These are phyloP conservation scores for Arremon brunneinucha DNA, from an alignment of 2,797 vertebrate genomes.

Conservation along the genomic window DNA sequence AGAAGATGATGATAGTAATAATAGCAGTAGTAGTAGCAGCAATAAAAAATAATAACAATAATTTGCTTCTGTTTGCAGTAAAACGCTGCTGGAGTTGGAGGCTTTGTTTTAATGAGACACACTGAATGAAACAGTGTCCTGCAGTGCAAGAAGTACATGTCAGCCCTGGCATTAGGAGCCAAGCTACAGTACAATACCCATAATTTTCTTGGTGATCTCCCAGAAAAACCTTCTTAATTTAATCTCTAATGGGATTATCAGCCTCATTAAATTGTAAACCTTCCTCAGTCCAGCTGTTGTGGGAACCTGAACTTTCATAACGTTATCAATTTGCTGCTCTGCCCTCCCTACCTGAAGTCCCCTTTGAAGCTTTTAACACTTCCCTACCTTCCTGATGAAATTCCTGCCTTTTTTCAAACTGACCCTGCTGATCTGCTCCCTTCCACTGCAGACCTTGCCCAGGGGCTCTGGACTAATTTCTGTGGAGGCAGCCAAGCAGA, in stretches of 20 bases:
- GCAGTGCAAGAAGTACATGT: conserved; percentile 22
- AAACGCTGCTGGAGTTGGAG: not conserved
- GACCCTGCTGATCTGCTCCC: not conserved
- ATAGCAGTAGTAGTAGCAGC: not conserved
- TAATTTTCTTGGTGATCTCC: conserved; percentile 47
- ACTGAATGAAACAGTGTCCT: conserved; percentile 12
- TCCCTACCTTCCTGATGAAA: not conserved
- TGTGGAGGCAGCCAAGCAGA: not conserved
- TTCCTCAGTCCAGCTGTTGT: conserved; percentile 43
- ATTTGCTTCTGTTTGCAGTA: conserved; percentile 38
- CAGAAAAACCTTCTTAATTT: conserved; percentile 61
- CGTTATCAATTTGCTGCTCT: not conserved
- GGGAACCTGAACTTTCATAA: conserved; percentile 47
- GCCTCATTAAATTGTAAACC: conserved; percentile 45
- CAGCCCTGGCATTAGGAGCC: not conserved
- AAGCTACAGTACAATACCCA: conserved; percentile 3
- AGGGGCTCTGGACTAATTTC: not conserved
- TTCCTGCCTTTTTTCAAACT: not conserved
- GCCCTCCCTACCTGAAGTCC: not conserved
- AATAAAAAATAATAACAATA: not conserved
- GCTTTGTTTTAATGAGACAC: conserved; percentile 41
- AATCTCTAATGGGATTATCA: conserved; percentile 62
- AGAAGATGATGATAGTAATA: not conserved
- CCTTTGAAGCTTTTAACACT: not conserved
- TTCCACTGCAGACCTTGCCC: not conserved